Base-by-base conservation (phyloP, 2,797 vertebrate genomes). In the Lagorchestes hirsutus region DNA sequence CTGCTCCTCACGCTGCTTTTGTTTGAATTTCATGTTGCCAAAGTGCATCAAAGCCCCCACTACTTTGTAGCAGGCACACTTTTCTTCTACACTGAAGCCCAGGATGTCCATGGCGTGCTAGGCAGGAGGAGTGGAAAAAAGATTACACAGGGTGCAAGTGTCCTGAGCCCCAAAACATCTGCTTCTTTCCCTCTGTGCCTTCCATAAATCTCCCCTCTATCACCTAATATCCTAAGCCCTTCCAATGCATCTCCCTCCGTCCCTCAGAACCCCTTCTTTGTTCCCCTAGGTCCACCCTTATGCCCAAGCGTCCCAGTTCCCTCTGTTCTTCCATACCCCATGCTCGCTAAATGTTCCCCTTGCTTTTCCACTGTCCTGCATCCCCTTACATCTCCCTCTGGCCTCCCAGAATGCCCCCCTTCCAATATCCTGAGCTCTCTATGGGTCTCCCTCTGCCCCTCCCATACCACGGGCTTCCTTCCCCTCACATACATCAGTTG, bases 21-120 rank as follows among this genome's bases (percentile, higher is more conserved):
- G 99, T 98, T 99, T 99, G 99, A 99, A 99, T 96, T 99, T 99
- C 99, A 99, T 99, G 99, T 99, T 99, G 96, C 99, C 99, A 0
- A 99, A 99, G 98, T 99, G 99, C 99, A 99, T 99, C 97, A 99
- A 99, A 94, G 99, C 99, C 0, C 99, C 99, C 57, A 99, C 99
- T 92, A 99, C 99, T 98, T 99, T 99, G 98, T 99, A 99, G 98
- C 98, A 99, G 98, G 99, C 99, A 0, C 99, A 99, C 95, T 99
- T 99, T 98, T 99, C 99, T 0, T 99, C 99, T 0, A 98, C 96
- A 55, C 98, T 98, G 98, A 99, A 99, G 96, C 99, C 99, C 92
- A 99, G 98, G 98, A 99, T 99, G 97, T 99, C 99, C 99, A 99
- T 99, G 97, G 99, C 99, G 0, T 99, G 99, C 99, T 99, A 98